Conservation (phyloP, 2,888 invertebrate genomes). For the Hanleya hanleyi region DNA sequence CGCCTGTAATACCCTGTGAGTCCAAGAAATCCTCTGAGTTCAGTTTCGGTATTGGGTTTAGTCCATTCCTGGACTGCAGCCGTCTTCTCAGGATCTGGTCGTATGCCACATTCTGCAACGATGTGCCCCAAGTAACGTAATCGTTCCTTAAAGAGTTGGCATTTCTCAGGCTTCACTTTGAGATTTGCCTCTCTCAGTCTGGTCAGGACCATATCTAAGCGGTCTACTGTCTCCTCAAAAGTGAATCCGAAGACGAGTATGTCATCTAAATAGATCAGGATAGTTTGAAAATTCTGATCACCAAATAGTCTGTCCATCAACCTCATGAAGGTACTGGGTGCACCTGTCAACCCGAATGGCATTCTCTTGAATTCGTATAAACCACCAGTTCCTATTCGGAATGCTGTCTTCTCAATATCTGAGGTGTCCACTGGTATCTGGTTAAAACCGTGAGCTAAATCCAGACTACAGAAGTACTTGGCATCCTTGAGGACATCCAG, state of each 20-base stretch:
- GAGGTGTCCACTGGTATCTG: slow-evolving; percentile 32
- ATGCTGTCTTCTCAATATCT: slow-evolving; percentile 11
- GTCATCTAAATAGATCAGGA: slow-evolving; percentile 12
- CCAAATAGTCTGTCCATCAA: slow-evolving; percentile 11
- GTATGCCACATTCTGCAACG: slow-evolving; percentile 11
- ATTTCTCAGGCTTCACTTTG: slow-evolving; percentile 14
- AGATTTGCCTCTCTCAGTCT: background rate
- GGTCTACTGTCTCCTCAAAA: slow-evolving; percentile 2
- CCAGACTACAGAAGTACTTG: slow-evolving; percentile 37
- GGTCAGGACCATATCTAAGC: background rate
- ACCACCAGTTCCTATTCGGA: slow-evolving; percentile 4
- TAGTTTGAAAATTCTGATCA: slow-evolving; percentile 5
- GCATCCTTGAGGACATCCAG: slow-evolving; percentile 36
- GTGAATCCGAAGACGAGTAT: slow-evolving; percentile 6
- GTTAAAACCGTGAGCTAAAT: slow-evolving; percentile 45
- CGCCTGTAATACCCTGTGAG: too few species aligned
- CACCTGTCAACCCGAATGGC: slow-evolving; percentile 8
- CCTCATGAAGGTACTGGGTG: slow-evolving; percentile 1
- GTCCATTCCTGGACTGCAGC: slow-evolving; percentile 15
- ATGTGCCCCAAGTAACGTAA: background rate
- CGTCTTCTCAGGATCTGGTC: slow-evolving; percentile 15
- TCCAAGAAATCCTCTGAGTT: slow-evolving; percentile 32
- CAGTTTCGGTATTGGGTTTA: slow-evolving; percentile 13
- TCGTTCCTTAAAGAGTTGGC: background rate
- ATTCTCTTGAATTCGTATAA: slow-evolving; percentile 4